Percentiles rank a stretch among this genome's conserved stretches.
Evolutionary conservation across 2,888 invertebrate species (phyloP).

Genomic region (Pocota personata): DNA sequence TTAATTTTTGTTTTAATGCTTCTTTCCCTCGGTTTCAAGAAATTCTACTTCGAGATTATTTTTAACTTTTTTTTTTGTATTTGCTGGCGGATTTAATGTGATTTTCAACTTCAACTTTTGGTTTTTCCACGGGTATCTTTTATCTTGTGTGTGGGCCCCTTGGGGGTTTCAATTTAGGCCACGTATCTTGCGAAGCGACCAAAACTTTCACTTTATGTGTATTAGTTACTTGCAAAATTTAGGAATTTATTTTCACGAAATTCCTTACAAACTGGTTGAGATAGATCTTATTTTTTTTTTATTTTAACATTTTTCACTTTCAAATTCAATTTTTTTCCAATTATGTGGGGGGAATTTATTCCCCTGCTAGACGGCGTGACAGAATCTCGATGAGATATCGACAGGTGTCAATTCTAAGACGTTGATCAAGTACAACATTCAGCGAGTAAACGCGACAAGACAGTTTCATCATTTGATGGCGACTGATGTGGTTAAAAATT

Average conservation of each 20-base stretch:
- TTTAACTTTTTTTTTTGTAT: conserved; percentile 36
- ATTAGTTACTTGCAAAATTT: conserved; percentile 24
- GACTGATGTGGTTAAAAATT: conserved; percentile 78
- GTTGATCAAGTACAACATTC: conserved; percentile 82
- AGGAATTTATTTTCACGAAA: conserved; percentile 16
- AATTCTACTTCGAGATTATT: conserved; percentile 51
- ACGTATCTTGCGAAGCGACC: conserved; percentile 36
- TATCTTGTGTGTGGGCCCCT: conserved; percentile 3
- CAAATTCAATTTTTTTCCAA: conserved; percentile 49
- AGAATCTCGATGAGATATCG: conserved; percentile 82
- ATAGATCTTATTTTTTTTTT: conserved; percentile 19
- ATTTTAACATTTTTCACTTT: conserved; percentile 35
- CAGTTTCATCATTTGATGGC: conserved; percentile 82
- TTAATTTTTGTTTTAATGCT: background rate
- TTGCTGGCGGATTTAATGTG: conserved; percentile 16
- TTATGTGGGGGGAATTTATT: conserved; percentile 75
- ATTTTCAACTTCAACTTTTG: conserved; percentile 26
- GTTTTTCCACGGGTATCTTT: conserved; percentile 14
- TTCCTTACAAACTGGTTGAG: conserved; percentile 22
- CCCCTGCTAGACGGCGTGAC: conserved; percentile 82
- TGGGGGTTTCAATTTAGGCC: conserved; percentile 55
- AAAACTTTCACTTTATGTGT: conserved; percentile 55
- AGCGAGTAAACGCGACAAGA: conserved; percentile 80
- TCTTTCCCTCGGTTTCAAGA: conserved; percentile 49
- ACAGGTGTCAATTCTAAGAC: conserved; percentile 83